A percentile compares a stretch with the other conserved stretches of the same genome.
Conservation (phyloP, 2,113 vertebrate genomes). For the Setophaga coronata region DNA sequence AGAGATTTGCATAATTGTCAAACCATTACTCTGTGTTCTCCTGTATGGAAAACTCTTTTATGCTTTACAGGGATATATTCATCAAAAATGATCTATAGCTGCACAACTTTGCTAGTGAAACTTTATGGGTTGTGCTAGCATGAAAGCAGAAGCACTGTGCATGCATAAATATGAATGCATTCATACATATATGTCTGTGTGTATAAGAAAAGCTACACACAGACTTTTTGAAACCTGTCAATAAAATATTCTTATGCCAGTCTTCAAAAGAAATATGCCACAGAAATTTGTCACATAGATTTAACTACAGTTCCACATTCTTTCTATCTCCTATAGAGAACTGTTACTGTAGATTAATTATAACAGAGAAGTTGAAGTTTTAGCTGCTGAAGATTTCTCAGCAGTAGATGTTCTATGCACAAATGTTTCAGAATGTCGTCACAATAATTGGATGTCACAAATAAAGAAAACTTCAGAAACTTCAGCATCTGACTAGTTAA, state of each 20-base stretch:
- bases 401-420: neutral
- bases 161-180: neutral
- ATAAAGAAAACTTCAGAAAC: neutral
- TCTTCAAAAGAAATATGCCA: neutral
- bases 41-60: neutral
- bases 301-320: neutral
- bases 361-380: neutral
- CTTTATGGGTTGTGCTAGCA: neutral
- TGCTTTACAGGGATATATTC: neutral
- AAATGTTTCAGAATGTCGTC: neutral
- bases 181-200: fast-evolving
- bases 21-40: neutral
- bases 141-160: neutral
- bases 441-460: neutral
- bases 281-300: neutral
- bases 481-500: neutral
- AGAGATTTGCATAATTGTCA: neutral
- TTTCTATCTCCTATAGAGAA: neutral
- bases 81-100: neutral
- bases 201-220: neutral
- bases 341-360: neutral
- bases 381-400: neutral
- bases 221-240: neutral
- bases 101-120: neutral
- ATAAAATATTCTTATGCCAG: neutral